Evolutionary conservation across 2,797 vertebrate genomes (phyloP), one percentile per base, ranked within the genome.

Genomic region (Acropternis orthonyx): DNA sequence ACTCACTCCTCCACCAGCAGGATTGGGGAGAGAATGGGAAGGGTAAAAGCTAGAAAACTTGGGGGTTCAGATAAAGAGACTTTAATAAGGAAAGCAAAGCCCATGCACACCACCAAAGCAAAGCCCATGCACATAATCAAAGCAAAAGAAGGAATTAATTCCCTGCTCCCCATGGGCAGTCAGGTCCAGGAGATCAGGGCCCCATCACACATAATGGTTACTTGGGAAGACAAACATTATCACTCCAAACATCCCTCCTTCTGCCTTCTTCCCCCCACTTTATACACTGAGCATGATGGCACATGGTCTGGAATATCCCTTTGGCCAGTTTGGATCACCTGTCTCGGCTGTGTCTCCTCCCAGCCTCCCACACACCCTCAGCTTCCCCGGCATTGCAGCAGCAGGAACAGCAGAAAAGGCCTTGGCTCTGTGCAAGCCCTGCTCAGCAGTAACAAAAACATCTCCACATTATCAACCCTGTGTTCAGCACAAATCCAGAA

Each of bases 251-350:
- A 0, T 18, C 5, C 2, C 13, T 2, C 12, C 6, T n/a, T 46
- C 23, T 8, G 13, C 20, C 12, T 24, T 23, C 24, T 39, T 26
- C 34, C 13, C 16, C 18, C 2, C 23, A 5, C 18, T 43, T 39
- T 8, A 5, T 20, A 7, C 0, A 5, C 22, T 23, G 37, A 43
- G 0, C 3, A 5, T 26, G 55, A 18, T 2, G 1, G n/a, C 24
- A 1, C 20, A 12, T 2, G 9, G 19, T 24, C 55, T 69, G 73
- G 24, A 23, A 28, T 12, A 1, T 7, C 20, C 24, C 55, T 52
- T 2, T 44, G 63, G 28, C 14, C 55, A 28, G 0, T 0, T 52
- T 20, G 63, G 23, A 23, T 68, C 63, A 20, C 63, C 46, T 68
- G 46, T 61, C 37, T 28, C 9, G 13, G 46, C 46, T 23, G 46